Conservation (phyloP, 2,113 vertebrate genomes). For the Dryoscopus gambensis region DNA sequence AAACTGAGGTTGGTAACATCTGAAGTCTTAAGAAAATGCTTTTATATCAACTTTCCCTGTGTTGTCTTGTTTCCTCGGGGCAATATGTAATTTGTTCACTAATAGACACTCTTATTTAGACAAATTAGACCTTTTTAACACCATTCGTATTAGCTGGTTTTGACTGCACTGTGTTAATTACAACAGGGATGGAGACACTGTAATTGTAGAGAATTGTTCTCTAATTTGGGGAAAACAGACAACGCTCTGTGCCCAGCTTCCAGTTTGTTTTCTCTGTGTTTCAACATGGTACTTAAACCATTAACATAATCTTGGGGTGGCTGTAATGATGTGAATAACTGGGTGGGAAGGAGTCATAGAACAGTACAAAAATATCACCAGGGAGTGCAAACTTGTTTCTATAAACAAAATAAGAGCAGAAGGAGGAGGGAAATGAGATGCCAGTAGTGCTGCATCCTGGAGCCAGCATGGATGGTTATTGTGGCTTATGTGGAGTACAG, state of each 20-base stretch:
- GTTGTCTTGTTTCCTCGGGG: background rate
- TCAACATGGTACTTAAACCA: background rate
- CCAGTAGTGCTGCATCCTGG: rapidly evolving
- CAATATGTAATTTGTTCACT: conserved; percentile 12
- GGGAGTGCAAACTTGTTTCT: background rate
- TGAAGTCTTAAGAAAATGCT: background rate
- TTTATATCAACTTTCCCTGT: background rate
- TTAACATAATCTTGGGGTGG: background rate
- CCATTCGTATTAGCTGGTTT: background rate
- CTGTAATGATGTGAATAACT: background rate
- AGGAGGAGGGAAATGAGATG: background rate
- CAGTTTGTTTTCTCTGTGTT: background rate
- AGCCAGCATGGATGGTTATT: rapidly evolving
- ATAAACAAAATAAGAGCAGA: background rate
- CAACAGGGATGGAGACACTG: background rate
- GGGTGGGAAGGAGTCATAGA: background rate
- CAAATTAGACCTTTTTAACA: conserved; percentile 36
- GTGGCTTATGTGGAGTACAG: background rate
- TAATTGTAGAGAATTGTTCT: conserved; percentile 28
- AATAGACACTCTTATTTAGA: background rate
- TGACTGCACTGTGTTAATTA: conserved; percentile 18
- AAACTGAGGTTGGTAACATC: background rate
- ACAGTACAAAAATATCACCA: background rate
- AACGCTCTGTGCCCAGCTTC: background rate
- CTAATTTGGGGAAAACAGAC: background rate